These are phyloP conservation scores for Dolichallabes microphthalmus DNA, from an alignment of 2,113 vertebrate species.

Conservation along the genomic window DNA sequence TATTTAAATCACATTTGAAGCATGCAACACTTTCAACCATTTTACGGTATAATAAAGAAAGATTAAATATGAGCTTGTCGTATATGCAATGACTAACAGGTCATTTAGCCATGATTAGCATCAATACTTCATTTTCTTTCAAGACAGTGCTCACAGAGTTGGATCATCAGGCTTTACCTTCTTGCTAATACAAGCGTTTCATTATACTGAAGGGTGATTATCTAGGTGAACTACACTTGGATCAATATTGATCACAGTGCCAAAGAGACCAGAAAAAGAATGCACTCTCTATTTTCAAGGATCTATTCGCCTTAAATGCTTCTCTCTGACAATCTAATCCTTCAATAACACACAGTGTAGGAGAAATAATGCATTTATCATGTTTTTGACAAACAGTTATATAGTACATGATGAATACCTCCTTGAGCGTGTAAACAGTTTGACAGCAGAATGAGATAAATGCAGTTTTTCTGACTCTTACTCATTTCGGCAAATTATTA, in stretches of 20 bases:
- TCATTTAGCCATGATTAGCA: not conserved
- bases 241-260: conserved; percentile 66
- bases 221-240: conserved; percentile 64
- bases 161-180: conserved; percentile 46
- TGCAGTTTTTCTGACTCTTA: too few species aligned
- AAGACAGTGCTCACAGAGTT: not conserved
- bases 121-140: conserved; percentile 10
- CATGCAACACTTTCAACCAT: not conserved
- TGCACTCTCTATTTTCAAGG: conserved; percentile 2
- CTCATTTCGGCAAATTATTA: too few species aligned
- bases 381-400: not conserved
- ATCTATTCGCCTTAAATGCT: conserved; percentile 10
- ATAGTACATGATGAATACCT: not conserved
- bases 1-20: not conserved
- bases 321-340: conserved; percentile 7
- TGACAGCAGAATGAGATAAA: too few species aligned
- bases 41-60: not conserved
- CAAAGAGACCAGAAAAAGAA: conserved; percentile 47
- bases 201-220: conserved; percentile 69
- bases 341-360: conserved; percentile 53
- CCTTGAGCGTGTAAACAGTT: not conserved
- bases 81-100: not conserved
- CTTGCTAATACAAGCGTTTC: conserved; percentile 65
- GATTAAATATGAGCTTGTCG: not conserved
- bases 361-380: conserved; percentile 47